A percentile compares a stretch with the other conserved stretches of the same genome.
These are phyloP conservation scores for Drosophila stalkeri DNA, from an alignment of 2,888 invertebrate species.

Conservation along the genomic window DNA sequence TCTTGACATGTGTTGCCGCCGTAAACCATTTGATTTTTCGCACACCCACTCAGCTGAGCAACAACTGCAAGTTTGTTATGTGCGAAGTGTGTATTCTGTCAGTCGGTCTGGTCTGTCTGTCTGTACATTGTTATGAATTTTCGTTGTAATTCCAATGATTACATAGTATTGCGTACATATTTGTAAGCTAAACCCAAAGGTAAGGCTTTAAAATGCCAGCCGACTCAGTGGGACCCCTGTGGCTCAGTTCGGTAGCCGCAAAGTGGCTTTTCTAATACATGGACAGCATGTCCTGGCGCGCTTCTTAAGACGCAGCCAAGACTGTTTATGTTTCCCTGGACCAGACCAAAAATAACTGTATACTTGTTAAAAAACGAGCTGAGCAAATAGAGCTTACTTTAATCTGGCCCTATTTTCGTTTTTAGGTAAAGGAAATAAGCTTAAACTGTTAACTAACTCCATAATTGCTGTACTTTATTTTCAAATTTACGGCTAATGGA, in stretches of 20 bases:
- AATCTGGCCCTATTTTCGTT: neutral
- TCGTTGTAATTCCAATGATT: conserved; percentile 54
- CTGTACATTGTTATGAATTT: conserved; percentile 62
- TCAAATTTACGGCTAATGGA: neutral
- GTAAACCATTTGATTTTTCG: conserved; percentile 68
- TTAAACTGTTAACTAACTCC: neutral
- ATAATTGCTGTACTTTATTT: neutral
- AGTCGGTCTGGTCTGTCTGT: conserved; percentile 34
- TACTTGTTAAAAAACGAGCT: neutral
- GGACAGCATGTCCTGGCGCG: conserved; percentile 12
- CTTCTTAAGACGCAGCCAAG: conserved; percentile 17
- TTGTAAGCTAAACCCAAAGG: conserved; percentile 48
- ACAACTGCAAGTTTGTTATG: conserved; percentile 20
- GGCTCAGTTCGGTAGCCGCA: conserved; percentile 31
- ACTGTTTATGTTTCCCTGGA: neutral
- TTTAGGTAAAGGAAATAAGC: neutral
- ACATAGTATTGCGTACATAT: conserved; percentile 46
- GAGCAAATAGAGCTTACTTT: neutral
- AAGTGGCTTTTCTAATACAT: conserved; percentile 58
- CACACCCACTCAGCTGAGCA: conserved; percentile 7
- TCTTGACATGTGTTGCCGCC: conserved; percentile 65
- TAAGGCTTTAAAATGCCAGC: conserved; percentile 47
- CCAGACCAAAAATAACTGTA: neutral
- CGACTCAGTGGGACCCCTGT: conserved; percentile 21
- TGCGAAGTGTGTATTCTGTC: conserved; percentile 26